Base-by-base conservation (phyloP, 2,113 vertebrate species). In the Capreolus pygargus region DNA sequence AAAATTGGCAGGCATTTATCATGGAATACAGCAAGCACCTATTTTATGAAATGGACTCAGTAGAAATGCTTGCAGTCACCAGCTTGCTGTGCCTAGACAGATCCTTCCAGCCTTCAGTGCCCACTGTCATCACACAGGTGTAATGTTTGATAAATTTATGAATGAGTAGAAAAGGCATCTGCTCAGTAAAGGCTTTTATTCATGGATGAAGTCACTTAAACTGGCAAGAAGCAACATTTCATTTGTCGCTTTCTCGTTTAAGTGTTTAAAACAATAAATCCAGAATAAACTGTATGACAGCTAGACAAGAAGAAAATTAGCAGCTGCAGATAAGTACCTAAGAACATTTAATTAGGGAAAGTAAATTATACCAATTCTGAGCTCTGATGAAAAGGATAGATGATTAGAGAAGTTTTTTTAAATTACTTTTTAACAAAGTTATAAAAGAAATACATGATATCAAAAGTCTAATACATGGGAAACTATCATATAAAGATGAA, bases 221-320 rank as follows among this genome's bases (percentile, higher is more conserved):
- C 45, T 76, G 36, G 30, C 47, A 89, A 57, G 13, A 30, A 43
- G 54, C 67, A n/a, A 27, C 39, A 86, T 64, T 74, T 94, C 33
- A 57, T n/a, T 78, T 52, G 28, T 92, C 8, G 15, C 70, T 96
- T 92, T 97, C 79, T 94, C 76, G 6, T 94, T 87, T 47, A 91
- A 83, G 36, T 74, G n/a, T 94, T 90, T 86, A 57, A 92, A 76
- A 78, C 54, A 83, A 50, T 93, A 92, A 93, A 89, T 97, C 7
- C 36, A 43, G 58, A 89, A 55, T 86, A 47, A 92, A 94, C 94
- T 55, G 30, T 47, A 50, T 90, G 89, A 78, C 19, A 67, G n/a
- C 74, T n/a, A 50, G 83, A 86, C 17, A 83, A 61, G 47, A 92
- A 86, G 94, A 92, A 97, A 92, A 95, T 91, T 47, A 95, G 61